Percentiles rank a stretch among this genome's conserved stretches.
phyloP scores from a whole-genome alignment of 1,140 invertebrate species.

The Odontomachus brunneus region DNA sequence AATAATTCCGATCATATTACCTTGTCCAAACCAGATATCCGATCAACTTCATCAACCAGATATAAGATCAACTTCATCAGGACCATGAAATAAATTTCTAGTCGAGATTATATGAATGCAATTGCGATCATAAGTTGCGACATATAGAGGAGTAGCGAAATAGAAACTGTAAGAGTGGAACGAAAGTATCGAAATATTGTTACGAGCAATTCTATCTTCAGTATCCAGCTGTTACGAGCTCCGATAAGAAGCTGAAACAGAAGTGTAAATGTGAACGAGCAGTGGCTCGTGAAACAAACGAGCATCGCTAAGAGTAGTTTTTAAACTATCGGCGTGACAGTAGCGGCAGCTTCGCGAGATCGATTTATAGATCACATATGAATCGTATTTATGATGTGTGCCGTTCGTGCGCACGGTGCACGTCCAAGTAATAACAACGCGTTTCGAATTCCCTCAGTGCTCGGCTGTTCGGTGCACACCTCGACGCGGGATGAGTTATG shows the following conservation, averaged over 20 bases:
- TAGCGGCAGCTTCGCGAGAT: not conserved
- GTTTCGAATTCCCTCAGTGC: not conserved
- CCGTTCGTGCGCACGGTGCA: not conserved
- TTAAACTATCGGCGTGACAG: not conserved
- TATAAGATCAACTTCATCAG: too few species aligned
- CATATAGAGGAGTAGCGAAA: too few species aligned
- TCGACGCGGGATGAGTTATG: conserved; percentile 49
- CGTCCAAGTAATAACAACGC: conserved; percentile 49
- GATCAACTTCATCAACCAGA: too few species aligned
- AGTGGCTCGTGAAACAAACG: not conserved
- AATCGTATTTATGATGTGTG: conserved; percentile 45
- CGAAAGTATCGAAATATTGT: too few species aligned
- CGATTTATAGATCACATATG: conserved; percentile 37
- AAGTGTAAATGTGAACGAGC: not conserved
- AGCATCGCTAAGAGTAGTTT: not conserved
- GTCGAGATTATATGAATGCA: too few species aligned
- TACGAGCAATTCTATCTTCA: too few species aligned
- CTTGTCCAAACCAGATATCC: too few species aligned
- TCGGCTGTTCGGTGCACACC: not conserved
- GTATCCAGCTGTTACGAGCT: too few species aligned
- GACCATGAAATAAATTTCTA: too few species aligned
- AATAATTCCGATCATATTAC: too few species aligned
- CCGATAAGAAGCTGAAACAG: not conserved
- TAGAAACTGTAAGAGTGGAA: too few species aligned
- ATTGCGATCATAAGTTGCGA: too few species aligned